phyloP scores from a whole-genome alignment of 64 coral and sea anemone genomes.

The Stichodactyla mertensii region DNA sequence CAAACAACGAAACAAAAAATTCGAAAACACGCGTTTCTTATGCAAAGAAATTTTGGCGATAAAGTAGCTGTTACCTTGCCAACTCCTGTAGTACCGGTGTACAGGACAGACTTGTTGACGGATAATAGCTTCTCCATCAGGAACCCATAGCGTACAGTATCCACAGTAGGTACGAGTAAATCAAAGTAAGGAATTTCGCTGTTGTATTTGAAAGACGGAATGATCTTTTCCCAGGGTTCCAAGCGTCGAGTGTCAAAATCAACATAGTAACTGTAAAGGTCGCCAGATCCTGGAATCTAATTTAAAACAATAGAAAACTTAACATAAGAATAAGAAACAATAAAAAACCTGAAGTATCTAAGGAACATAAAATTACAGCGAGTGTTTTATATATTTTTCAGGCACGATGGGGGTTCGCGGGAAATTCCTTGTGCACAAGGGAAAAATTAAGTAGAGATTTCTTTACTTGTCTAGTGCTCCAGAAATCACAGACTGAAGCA shows the following conservation, averaged over 20 bases:
- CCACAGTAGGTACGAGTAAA: constrained; percentile 90
- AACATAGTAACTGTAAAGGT: constrained; percentile 94
- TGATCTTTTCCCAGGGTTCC: constrained; percentile 99
- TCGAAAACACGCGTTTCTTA: too few relatives aligned
- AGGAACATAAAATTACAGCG: too few relatives aligned
- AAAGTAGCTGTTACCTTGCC: constrained; percentile 66
- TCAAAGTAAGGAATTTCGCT: constrained; percentile 87
- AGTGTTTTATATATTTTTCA: too few relatives aligned
- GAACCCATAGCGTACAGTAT: constrained; percentile 92
- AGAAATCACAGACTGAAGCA: too few relatives aligned
- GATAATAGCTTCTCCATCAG: constrained; percentile 87
- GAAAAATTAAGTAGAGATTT: too few relatives aligned
- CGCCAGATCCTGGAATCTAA: constrained; percentile 86
- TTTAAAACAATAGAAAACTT: background rate
- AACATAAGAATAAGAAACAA: too few relatives aligned
- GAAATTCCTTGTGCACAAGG: too few relatives aligned
- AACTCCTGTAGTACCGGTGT: constrained; percentile 97
- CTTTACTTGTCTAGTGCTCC: too few relatives aligned
- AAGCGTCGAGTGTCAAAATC: constrained; percentile 94
- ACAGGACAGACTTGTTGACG: constrained; percentile 90
- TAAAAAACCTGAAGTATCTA: too few relatives aligned
- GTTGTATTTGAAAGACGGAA: constrained; percentile 89
- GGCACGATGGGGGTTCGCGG: too few relatives aligned
- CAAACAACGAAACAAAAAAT: too few relatives aligned
- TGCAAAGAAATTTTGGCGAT: too few relatives aligned